Evolutionary conservation across 1,140 invertebrate species (phyloP), one percentile per base, ranked within the genome.

Genomic region (Gonatopus flavifemur): DNA sequence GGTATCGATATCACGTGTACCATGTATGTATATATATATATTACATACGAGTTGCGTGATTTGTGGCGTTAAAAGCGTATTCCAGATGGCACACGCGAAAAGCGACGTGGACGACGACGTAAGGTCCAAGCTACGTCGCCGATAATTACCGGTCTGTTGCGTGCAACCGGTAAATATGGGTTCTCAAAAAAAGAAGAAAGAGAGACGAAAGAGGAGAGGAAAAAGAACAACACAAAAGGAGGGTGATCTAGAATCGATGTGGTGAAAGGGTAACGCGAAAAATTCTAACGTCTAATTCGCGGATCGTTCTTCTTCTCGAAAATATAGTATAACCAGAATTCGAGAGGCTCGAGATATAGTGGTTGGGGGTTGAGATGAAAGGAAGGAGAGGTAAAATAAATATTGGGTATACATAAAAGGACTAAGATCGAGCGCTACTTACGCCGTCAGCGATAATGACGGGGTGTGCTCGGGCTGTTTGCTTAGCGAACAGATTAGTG

Each of bases 401-500:
- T 71, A 70, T 69, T 49, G 52, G 59, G 54, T 62, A 60, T 62
- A 65, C 53, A 66, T n/a, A n/a, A n/a, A n/a, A n/a, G n/a, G n/a
- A n/a, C n/a, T 30, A 47, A 64, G 62, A 64, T 64, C 61, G 41
- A 56, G 63, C 60, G 67, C 72, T 77, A 77, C 73, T 77, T 76
- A 77, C 69, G 67, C 68, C 74, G 73, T 77, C 74, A 77, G 67
- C 72, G 68, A 69, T 77, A 77, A 77, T 76, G 66, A 76, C 59
- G 65, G 73, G 75, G 64, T 76, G 67, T 66, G 66, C 63, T 66
- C 61, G 59, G 64, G 66, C 69, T 77, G 74, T 77, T 77, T 77
- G 75, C 75, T 76, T 77, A 77, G 75, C 70, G 67, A 75, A 65
- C 62, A 76, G 73, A 76, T 78, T 78, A 78, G 75, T 78, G 75